These are phyloP conservation scores for Capreolus pygargus DNA, from an alignment of 2,113 vertebrate species.

Conservation along the genomic window DNA sequence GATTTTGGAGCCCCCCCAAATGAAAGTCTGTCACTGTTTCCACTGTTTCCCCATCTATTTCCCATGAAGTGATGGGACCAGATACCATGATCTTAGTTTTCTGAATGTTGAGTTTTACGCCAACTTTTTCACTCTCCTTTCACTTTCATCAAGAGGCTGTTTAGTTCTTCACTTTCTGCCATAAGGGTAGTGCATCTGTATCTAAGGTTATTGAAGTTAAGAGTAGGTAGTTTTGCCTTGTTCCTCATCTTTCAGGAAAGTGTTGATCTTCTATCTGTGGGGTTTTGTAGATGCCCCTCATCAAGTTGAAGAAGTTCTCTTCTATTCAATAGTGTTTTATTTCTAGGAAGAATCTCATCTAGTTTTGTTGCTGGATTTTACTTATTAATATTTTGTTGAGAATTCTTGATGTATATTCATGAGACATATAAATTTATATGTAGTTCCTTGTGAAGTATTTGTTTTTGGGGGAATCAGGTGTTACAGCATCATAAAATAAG, in stretches of 20 bases:
- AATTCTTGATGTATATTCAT: not conserved
- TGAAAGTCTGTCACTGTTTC: not conserved
- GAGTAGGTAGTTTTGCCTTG: not conserved
- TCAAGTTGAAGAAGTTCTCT: not conserved
- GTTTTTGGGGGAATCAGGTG: not conserved
- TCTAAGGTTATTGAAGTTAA: not conserved
- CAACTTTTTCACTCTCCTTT: not conserved
- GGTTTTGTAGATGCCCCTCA: not conserved
- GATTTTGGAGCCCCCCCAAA: not conserved
- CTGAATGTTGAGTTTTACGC: not conserved
- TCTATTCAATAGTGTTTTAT: not conserved
- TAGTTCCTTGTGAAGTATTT: not conserved
- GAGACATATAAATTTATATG: not conserved
- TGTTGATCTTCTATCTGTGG: not conserved
- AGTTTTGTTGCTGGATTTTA: not conserved
- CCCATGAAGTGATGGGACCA: not conserved
- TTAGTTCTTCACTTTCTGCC: not conserved
- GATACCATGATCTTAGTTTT: not conserved
- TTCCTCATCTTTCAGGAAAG: not conserved
- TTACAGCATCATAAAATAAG: not conserved
- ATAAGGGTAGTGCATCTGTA: not conserved
- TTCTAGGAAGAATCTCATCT: not conserved
- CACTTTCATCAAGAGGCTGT: not conserved
- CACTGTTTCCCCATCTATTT: not conserved
- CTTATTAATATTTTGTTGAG: not conserved